Percentiles rank a stretch among this genome's conserved stretches.
Conservation (phyloP, 1,140 invertebrate species). For the Panagrolaimus sp. region DNA sequence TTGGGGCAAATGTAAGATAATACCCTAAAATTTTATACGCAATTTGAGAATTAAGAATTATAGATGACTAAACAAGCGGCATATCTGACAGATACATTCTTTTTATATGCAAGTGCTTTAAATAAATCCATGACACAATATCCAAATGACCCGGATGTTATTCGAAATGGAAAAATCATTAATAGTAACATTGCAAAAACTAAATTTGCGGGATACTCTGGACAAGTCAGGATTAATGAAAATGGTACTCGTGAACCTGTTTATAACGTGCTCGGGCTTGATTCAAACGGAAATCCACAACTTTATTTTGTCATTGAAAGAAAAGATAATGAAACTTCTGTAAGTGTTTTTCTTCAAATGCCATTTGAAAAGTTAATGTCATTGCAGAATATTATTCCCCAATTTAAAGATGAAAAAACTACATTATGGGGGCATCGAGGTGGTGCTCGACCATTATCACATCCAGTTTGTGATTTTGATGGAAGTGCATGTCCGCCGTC, state of each 20-base stretch:
- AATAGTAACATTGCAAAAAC: not conserved
- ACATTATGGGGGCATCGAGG: conserved; percentile 30
- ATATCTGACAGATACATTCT: no score
- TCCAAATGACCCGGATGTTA: not conserved
- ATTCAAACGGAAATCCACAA: conserved; percentile 19
- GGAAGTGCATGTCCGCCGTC: no score
- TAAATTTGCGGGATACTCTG: conserved; percentile 22
- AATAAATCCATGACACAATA: conserved; percentile 13
- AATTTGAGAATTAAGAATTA: not conserved
- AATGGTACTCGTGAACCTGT: conserved; percentile 36
- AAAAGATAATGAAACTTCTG: not conserved
- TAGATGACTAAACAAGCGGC: no score
- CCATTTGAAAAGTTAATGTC: not conserved
- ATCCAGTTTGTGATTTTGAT: conserved; percentile 14
- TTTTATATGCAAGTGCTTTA: conserved; percentile 14
- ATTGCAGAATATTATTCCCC: conserved; percentile 27
- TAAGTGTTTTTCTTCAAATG: not conserved
- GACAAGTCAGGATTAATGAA: conserved; percentile 25
- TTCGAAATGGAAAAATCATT: not conserved
- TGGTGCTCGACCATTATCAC: conserved; percentile 28
- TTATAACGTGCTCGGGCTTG: conserved; percentile 28
- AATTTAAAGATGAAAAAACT: conserved; percentile 25
- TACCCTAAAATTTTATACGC: not conserved
- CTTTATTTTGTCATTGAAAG: not conserved
- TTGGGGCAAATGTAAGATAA: not conserved